Evolutionary conservation across 2,113 vertebrate species (phyloP), one percentile per base, ranked within the genome.

Genomic region (Myanophis thanlyinensis): DNA sequence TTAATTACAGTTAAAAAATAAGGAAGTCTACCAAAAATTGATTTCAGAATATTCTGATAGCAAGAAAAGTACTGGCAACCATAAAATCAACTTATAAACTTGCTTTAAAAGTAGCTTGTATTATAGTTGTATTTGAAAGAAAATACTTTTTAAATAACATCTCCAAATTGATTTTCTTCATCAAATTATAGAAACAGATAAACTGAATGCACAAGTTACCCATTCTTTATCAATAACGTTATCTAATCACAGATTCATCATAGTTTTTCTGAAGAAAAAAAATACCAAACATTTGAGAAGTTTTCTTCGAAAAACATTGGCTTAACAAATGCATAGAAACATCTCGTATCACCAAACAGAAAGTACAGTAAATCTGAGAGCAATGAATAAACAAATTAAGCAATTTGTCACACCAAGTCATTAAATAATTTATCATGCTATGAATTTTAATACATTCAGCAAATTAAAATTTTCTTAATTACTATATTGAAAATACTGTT

Each of bases 31-130:
- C 92, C 89, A 85, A 91, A 91, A 47, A 27, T 0, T 1, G 54
- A 91, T 54, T 62, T 89, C 51, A 1, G 51, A 93, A 93, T 91
- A 95, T 92, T 93, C 93, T 95, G 52, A 96, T 91, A 94, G 90
- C 6, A 92, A 91, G 90, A 51, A 92, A 91, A 93, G 93, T 91
- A 91, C 88, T 94, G 94, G 89, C 5, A 0, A 0, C 0, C 13
- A 94, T 91, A 95, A 94, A 92, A 88, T 95, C 5, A 22, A 18
- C 9, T 53, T 51, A 53, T 13, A 88, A 13, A 10, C 94, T 35
- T 93, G 93, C 86, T 92, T 4, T 92, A 53, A 91, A 89, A 0
- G 0, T 93, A 91, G 27, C 54, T 89, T 5, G 7, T 52, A 94
- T 91, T 91, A 92, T 27, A 73, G 5, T 18, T 89, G 1, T 54